A percentile compares a stretch with the other conserved stretches of the same genome.
Conservation (phyloP, 2,113 vertebrate species). For the Corvus moneduloides region DNA sequence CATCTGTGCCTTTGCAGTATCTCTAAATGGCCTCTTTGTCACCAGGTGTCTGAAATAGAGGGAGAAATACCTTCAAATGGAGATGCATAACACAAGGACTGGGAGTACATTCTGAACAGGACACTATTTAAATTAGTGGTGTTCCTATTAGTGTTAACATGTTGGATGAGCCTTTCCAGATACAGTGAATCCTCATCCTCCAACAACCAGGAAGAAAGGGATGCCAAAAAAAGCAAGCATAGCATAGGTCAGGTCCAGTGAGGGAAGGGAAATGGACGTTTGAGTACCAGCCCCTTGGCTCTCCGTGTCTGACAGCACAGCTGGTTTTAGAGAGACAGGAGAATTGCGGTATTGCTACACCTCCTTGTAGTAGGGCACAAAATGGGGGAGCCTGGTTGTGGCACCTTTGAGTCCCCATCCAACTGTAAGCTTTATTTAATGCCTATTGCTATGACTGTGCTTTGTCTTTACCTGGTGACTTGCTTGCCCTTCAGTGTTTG, state of each 20-base stretch:
- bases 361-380: neutral
- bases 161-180: neutral
- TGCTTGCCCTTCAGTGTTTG: neutral
- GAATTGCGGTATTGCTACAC: neutral
- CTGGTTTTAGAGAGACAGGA: neutral
- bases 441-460: neutral
- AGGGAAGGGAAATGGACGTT: neutral
- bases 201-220: neutral
- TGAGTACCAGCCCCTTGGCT: neutral
- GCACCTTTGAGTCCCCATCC: neutral
- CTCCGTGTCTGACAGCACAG: neutral
- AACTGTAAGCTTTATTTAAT: neutral
- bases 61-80: neutral
- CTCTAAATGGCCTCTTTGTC: neutral
- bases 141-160: neutral
- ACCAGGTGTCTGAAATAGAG: neutral
- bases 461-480: neutral
- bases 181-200: neutral
- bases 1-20: neutral
- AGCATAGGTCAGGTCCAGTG: neutral
- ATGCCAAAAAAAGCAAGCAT: neutral
- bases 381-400: neutral
- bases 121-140: neutral
- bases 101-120: neutral
- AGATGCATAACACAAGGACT: neutral